A percentile compares a stretch with the other conserved stretches of the same genome.
These are phyloP conservation scores for Myiozetetes cayanensis DNA, from an alignment of 2,113 vertebrate genomes.

Conservation along the genomic window DNA sequence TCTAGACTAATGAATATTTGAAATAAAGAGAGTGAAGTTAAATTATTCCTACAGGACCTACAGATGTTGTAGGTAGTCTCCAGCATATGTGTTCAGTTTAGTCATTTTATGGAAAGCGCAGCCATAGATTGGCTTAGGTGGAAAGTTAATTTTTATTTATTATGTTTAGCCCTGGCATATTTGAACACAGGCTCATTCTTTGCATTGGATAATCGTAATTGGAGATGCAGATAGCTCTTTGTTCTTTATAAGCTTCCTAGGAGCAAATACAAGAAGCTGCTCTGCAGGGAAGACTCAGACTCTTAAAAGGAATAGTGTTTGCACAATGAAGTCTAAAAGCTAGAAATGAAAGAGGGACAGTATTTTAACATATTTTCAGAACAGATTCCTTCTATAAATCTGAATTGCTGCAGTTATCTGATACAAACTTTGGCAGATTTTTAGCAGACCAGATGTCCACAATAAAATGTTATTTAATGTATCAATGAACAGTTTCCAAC, in stretches of 20 bases:
- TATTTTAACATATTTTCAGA: conserved; percentile 37
- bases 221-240: neutral
- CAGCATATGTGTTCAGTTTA: neutral
- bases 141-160: neutral
- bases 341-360: neutral
- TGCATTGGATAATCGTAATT: neutral
- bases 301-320: conserved; percentile 5
- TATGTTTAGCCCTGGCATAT: neutral
- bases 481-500: conserved; percentile 72
- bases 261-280: neutral
- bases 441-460: conserved; percentile 75
- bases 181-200: neutral
- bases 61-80: neutral
- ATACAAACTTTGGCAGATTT: conserved; percentile 65
- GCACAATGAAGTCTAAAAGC: neutral
- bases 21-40: neutral
- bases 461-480: conserved; percentile 74
- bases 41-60: neutral
- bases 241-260: neutral
- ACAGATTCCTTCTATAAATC: conserved; percentile 42
- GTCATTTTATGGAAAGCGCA: neutral
- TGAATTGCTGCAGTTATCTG: conserved; percentile 52
- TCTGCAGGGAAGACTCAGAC: neutral
- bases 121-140: neutral
- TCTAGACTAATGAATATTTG: neutral